Conservation (phyloP, 2,797 vertebrate species). For the Psittacula echo region DNA sequence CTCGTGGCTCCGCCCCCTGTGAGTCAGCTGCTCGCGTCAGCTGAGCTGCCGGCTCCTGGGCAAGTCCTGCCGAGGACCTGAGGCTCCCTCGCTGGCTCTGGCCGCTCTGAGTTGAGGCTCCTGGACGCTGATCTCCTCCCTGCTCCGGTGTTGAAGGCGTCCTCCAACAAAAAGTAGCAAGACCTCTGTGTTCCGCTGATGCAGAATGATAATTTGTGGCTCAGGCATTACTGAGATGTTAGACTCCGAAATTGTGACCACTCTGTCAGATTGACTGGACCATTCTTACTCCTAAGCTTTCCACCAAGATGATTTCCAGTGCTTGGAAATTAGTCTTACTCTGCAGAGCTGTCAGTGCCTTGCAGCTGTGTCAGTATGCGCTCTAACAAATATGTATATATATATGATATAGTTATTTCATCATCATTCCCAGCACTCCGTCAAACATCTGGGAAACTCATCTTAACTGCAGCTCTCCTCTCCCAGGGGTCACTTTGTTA, state of each 20-base stretch:
- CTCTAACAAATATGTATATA: conserved; percentile 30
- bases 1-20: too few species aligned
- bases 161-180: not conserved
- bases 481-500: conserved; percentile 33
- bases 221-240: not conserved
- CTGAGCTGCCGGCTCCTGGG: too few species aligned
- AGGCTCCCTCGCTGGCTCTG: too few species aligned
- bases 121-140: too few species aligned
- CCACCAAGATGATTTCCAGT: conserved; percentile 17
- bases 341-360: conserved; percentile 39
- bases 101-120: too few species aligned
- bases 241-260: not conserved
- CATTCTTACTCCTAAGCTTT: conserved; percentile 31
- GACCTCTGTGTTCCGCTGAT: not conserved
- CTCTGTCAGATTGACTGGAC: conserved; percentile 40
- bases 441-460: conserved; percentile 27
- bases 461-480: conserved; percentile 14
- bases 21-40: too few species aligned
- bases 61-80: too few species aligned
- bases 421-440: conserved; percentile 28
- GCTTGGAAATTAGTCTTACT: conserved; percentile 45
- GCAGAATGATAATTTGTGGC: not conserved
- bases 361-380: conserved; percentile 18
- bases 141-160: too few species aligned
- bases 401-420: conserved; percentile 11